Evolutionary conservation across 2,888 invertebrate species (phyloP), one percentile per base, ranked within the genome.

Genomic region (Scaptomyza parva): DNA sequence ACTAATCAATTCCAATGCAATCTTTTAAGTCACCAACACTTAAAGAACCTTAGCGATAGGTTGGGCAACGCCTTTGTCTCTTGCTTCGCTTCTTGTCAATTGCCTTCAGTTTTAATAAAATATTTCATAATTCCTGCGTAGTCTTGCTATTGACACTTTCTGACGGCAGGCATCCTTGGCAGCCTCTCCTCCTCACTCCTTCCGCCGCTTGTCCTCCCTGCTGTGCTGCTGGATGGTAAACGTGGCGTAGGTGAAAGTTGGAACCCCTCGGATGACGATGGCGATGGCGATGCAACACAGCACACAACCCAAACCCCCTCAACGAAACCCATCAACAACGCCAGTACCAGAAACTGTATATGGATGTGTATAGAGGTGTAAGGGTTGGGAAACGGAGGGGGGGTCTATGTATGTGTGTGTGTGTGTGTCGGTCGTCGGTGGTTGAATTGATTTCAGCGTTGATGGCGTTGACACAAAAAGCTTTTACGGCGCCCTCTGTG

Each of bases 391-490:
- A 12, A n/a, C 3, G 17, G 17, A 45, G 33, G 7, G 3, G 3
- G 22, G 12, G 37, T 41, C n/a, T n/a, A n/a, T n/a, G 33, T 3
- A 44, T 44, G 12, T 14, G 35, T n/a, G 28, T 55, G 20, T n/a
- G 51, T 54, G 62, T 54, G 65, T 52, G 44, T 70, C 62, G 70
- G 40, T 64, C 64, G 58, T 55, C 67, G 77, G 73, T 73, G 75
- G 75, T 86, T 84, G 86, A 84, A 84, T 86, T 84, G 86, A 84
- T 84, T 84, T 86, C 86, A 80, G 63, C 78, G 78, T 86, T 84
- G 87, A 86, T 86, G 86, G 85, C 85, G 89, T 89, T 90, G 89
- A 90, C 89, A 89, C 88, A 89, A 89, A 86, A 90, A 90, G 89
- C 87, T 86, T 86, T 86, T 85, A 86, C 78, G 70, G 82, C 78